Percentiles rank a stretch among this genome's conserved stretches.
Conservation (phyloP, 2,113 vertebrate genomes). For the Polyodon spathula region DNA sequence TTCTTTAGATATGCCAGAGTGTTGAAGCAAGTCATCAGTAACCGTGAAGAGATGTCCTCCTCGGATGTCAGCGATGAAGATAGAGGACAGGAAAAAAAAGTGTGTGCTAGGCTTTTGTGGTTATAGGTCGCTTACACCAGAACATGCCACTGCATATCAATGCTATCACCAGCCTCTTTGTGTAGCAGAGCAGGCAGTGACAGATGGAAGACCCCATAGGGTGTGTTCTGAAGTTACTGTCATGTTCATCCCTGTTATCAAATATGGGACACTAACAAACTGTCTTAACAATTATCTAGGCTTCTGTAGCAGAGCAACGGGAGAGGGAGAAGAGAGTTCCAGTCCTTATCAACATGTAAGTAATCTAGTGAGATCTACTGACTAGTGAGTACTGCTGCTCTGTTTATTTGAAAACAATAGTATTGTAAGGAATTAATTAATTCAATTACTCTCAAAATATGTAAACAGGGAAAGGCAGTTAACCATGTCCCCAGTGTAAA, state of each 20-base stretch:
- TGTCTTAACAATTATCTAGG: background rate
- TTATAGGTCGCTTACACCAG: conserved; percentile 9
- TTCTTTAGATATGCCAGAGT: conserved; percentile 9
- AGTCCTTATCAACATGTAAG: too few relatives aligned
- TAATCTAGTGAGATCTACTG: too few relatives aligned
- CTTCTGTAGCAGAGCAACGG: background rate
- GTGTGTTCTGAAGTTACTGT: background rate
- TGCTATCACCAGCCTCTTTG: conserved; percentile 13
- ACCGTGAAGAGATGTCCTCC: conserved; percentile 11
- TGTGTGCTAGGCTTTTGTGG: conserved; percentile 8
- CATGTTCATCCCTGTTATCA: background rate
- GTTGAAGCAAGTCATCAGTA: conserved; percentile 21
- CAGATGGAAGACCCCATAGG: background rate
- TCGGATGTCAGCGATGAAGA: background rate
- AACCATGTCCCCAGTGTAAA: too few relatives aligned
- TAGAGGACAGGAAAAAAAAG: conserved; percentile 13
- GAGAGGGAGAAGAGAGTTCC: too few relatives aligned
- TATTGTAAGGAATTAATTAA: too few relatives aligned
- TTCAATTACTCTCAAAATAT: too few relatives aligned
- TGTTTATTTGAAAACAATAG: too few relatives aligned
- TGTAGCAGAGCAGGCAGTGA: conserved; percentile 16
- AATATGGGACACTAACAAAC: background rate
- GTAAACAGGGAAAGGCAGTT: too few relatives aligned
- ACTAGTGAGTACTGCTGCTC: too few relatives aligned
- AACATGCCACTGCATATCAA: conserved; percentile 8